Percentiles rank a stretch among this genome's conserved stretches.
These are phyloP conservation scores for Chanos chanos DNA, from an alignment of 2,797 vertebrate genomes.

Conservation along the genomic window DNA sequence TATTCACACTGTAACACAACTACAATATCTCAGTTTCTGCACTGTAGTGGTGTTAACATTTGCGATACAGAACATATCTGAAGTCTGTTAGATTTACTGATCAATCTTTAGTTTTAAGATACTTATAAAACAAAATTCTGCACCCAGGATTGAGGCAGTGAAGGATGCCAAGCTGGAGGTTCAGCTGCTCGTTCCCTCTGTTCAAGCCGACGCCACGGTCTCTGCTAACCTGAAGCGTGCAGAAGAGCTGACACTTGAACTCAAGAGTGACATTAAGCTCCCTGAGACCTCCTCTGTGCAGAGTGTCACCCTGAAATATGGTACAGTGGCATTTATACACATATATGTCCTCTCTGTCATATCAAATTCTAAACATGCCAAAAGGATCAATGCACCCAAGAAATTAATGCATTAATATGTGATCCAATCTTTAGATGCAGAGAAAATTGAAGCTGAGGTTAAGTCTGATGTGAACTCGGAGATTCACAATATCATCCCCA, in stretches of 20 bases:
- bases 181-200: slow-evolving; percentile 73
- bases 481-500: slow-evolving; percentile 59
- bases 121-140: not conserved
- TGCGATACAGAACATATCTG: too few species aligned
- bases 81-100: too few species aligned
- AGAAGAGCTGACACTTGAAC: slow-evolving; percentile 66
- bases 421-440: slow-evolving; percentile 68
- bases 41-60: too few species aligned
- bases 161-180: slow-evolving; percentile 76
- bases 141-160: slow-evolving; percentile 67
- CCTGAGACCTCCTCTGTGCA: slow-evolving; percentile 69
- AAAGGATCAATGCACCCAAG: not conserved
- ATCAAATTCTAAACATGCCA: too few species aligned
- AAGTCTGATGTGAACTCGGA: slow-evolving; percentile 74
- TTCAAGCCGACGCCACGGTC: slow-evolving; percentile 72
- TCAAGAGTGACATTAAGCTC: slow-evolving; percentile 74
- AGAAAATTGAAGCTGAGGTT: slow-evolving; percentile 77
- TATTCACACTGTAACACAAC: too few species aligned
- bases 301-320: slow-evolving; percentile 75
- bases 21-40: too few species aligned
- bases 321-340: too few species aligned
- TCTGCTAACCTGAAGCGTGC: slow-evolving; percentile 68
- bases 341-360: too few species aligned
- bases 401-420: slow-evolving; percentile 1
- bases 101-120: too few species aligned